Evolutionary conservation across 2,888 invertebrate genomes (phyloP).

Genomic region (Drosophila paracracens): DNA sequence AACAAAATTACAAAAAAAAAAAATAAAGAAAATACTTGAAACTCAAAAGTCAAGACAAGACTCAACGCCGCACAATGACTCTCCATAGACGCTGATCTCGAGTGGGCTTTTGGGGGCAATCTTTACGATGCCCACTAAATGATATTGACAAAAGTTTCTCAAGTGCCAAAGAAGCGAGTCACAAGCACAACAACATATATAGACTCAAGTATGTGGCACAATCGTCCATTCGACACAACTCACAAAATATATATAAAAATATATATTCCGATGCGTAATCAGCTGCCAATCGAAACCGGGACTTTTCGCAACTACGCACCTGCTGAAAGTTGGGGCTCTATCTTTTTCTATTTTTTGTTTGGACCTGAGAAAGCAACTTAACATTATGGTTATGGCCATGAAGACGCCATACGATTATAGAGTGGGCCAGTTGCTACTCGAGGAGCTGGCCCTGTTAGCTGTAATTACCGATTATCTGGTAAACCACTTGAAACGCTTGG

Average conservation of each 20-base stretch:
- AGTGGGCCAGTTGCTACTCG: constrained; percentile 8
- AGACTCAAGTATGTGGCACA: constrained; percentile 72
- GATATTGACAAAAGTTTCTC: constrained; percentile 78
- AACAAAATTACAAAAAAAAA: constrained; percentile 8
- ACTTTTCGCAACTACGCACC: constrained; percentile 28
- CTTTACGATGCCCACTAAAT: constrained; percentile 80
- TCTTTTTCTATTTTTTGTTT: neutral
- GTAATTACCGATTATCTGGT: constrained; percentile 43
- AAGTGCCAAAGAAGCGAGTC: constrained; percentile 56
- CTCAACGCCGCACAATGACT: constrained; percentile 67
- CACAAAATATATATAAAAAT: constrained; percentile 17
- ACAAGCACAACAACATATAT: constrained; percentile 41
- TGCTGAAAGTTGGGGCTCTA: constrained; percentile 13
- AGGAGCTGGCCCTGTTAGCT: constrained; percentile 39
- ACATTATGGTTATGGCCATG: constrained; percentile 55
- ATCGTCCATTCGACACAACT: constrained; percentile 70
- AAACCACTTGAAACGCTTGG: constrained; percentile 28
- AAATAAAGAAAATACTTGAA: constrained; percentile 33
- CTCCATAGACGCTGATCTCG: constrained; percentile 60
- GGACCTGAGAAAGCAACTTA: constrained; percentile 18
- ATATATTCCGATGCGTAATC: constrained; percentile 72
- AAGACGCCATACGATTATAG: constrained; percentile 18
- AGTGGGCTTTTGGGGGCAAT: constrained; percentile 77
- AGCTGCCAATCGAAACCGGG: constrained; percentile 14
- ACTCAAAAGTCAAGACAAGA: constrained; percentile 54